Evolutionary conservation across 2,888 invertebrate genomes (phyloP), one percentile per base, ranked within the genome.

Genomic region (Cremastinae sp.): DNA sequence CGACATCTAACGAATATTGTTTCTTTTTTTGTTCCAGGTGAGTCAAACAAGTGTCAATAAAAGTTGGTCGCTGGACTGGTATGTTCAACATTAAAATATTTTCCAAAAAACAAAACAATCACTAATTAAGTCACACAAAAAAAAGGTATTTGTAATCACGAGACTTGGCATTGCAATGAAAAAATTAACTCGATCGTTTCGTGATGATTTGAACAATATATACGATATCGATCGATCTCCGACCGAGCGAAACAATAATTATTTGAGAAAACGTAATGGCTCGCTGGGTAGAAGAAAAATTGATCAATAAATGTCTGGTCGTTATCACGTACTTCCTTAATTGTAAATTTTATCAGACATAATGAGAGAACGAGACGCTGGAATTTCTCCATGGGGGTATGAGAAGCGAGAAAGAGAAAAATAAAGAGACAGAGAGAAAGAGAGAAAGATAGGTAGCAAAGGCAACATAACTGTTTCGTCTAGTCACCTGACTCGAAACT

Each of bases 381-480:
- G 56, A 47, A 36, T 36, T 14, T 47, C 47, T 28, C n/a, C 34
- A 45, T 22, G 12, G 62, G 36, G 22, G 53, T 36, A 47, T 20
- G 65, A 71, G 36, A 51, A 53, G 36, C 54, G 47, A 54, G 58
- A 45, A 49, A 8, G 45, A 22, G 51, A 61, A 34, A 10, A 14
- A 47, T n/a, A 58, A 12, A 41, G 62, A 56, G 36, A 58, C 51
- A 69, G 54, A 34, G 56, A 70, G 47, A 68, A 61, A 45, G 69
- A n/a, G 51, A 54, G 58, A 53, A 47, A 41, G 10, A 41, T 9
- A 41, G 20, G 53, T 43, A 66, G 66, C 43, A 56, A n/a, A n/a
- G 69, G 78, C 72, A 74, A 77, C 76, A 68, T 81, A 82, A 82
- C 79, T 79, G 80, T 82, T 82, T 79, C 78, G 78, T 79, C 80